phyloP scores from a whole-genome alignment of 2,888 invertebrate species.

The Drosophila histrio region DNA sequence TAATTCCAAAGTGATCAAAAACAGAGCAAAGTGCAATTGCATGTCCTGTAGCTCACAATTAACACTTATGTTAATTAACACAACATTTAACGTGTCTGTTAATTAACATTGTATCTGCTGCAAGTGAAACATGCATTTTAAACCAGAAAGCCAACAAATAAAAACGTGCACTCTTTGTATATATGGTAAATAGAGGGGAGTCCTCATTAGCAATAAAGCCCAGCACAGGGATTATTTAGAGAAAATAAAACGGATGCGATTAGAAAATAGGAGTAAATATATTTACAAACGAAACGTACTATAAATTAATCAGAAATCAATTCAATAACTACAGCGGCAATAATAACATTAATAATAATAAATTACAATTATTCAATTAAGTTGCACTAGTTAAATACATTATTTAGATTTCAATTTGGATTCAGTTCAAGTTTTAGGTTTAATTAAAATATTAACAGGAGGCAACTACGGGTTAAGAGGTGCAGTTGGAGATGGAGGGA shows the following conservation, averaged over 20 bases:
- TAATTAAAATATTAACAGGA: conserved; percentile 19
- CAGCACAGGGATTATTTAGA: conserved; percentile 25
- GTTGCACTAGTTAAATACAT: conserved; percentile 15
- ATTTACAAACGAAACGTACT: conserved; percentile 32
- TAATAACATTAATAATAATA: conserved; percentile 17
- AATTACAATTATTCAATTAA: conserved; percentile 19
- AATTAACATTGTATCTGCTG: background rate
- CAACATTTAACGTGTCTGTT: background rate
- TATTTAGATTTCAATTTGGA: conserved; percentile 5
- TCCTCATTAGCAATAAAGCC: conserved; percentile 14
- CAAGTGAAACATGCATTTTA: background rate
- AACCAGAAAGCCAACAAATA: background rate
- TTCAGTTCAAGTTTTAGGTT: conserved; percentile 15
- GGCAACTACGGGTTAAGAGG: conserved; percentile 65
- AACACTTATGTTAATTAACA: background rate
- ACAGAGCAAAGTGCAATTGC: background rate
- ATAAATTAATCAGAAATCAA: conserved; percentile 19
- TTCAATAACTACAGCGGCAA: conserved; percentile 14
- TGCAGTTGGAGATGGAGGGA: conserved; percentile 37
- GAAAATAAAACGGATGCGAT: conserved; percentile 54
- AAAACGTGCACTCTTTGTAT: background rate
- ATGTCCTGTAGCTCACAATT: background rate
- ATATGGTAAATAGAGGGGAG: background rate
- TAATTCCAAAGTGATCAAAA: background rate
- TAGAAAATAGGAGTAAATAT: conserved; percentile 46